phyloP scores from a whole-genome alignment of 2,113 vertebrate species.

The Pollimyrus isidori region DNA sequence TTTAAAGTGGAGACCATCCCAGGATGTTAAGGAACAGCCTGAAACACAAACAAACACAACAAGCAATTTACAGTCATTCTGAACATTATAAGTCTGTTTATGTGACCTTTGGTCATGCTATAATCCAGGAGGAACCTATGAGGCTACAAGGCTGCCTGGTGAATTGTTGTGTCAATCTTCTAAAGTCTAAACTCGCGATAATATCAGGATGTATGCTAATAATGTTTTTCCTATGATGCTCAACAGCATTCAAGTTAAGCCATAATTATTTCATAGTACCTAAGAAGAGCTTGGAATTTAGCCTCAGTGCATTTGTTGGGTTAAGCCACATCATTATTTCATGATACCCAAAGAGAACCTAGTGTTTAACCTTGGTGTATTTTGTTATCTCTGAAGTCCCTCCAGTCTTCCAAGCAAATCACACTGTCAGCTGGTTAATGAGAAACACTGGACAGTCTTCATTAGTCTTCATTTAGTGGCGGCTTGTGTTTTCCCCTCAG shows the following conservation, averaged over 20 bases:
- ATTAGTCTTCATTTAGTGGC: conserved; percentile 47
- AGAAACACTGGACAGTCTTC: conserved; percentile 36
- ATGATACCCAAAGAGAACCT: conserved; percentile 49
- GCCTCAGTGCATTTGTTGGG: conserved; percentile 33
- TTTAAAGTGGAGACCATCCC: background rate
- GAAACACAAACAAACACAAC: background rate
- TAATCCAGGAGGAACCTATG: background rate
- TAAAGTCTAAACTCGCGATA: background rate
- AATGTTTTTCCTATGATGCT: background rate
- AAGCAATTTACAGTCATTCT: background rate
- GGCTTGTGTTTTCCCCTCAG: conserved; percentile 25
- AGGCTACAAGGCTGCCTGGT: background rate
- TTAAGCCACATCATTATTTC: conserved; percentile 43
- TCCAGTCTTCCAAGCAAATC: conserved; percentile 26
- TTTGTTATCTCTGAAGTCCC: conserved; percentile 29
- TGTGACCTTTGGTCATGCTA: background rate
- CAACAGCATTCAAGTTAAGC: background rate
- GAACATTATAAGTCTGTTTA: background rate
- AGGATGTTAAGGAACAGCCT: background rate
- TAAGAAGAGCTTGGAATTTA: background rate
- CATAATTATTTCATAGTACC: conserved; percentile 38
- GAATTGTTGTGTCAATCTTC: background rate
- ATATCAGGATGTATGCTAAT: background rate
- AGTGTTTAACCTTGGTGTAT: conserved; percentile 45
- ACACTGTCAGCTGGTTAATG: conserved; percentile 45